These are phyloP conservation scores for Rhamnusium bicolor DNA, from an alignment of 2,888 invertebrate species.

Conservation along the genomic window DNA sequence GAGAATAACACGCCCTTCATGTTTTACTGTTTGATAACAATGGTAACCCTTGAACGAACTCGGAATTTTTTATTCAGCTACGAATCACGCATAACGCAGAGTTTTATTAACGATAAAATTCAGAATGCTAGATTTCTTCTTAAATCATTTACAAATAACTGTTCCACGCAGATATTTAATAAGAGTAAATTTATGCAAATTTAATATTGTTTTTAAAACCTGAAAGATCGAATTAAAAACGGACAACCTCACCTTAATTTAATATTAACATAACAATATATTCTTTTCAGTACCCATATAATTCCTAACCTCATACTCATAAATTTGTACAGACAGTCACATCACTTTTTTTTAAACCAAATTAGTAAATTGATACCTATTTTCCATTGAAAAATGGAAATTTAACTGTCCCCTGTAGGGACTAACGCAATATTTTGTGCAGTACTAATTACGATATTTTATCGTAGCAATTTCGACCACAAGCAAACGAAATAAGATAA, in stretches of 20 bases:
- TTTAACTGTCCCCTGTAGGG: no score
- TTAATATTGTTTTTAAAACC: neutral
- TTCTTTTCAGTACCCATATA: no score
- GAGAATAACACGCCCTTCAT: conserved; percentile 9
- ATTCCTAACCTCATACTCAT: no score
- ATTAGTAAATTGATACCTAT: no score
- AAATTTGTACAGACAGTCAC: no score
- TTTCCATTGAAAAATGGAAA: no score
- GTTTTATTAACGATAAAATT: conserved; percentile 20
- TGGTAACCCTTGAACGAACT: neutral
- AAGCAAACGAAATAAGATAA: no score
- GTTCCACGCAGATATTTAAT: neutral
- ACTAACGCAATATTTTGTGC: no score
- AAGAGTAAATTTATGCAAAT: neutral
- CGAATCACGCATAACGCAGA: conserved; percentile 14
- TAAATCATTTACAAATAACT: neutral
- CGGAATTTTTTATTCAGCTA: conserved; percentile 16
- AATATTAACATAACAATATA: neutral
- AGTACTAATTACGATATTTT: no score
- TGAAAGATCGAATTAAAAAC: neutral
- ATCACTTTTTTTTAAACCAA: no score
- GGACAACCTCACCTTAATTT: no score
- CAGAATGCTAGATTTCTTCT: neutral
- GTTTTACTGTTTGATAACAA: conserved; percentile 19
- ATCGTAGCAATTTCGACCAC: no score